These are phyloP conservation scores for Epinotia brunnichana DNA, from an alignment of 2,888 invertebrate species.

Conservation along the genomic window DNA sequence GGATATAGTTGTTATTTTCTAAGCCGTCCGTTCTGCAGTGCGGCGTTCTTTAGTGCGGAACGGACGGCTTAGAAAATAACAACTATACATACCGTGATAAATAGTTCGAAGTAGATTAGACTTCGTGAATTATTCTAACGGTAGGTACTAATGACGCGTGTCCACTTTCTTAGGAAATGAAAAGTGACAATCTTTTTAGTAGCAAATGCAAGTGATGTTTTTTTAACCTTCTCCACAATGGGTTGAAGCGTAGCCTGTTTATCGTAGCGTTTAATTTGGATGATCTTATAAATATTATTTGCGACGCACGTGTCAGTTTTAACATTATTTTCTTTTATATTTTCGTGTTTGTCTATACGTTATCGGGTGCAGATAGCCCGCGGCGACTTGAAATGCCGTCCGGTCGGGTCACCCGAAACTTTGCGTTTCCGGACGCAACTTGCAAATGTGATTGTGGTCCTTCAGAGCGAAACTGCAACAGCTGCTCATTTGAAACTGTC, in stretches of 20 bases:
- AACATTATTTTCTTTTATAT: constrained; percentile 2
- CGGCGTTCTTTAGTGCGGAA: too few species aligned
- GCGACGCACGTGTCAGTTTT: too few species aligned
- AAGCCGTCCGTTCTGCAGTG: too few species aligned
- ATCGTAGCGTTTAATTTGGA: too few species aligned
- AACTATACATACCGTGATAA: constrained; percentile 14
- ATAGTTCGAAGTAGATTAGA: neutral
- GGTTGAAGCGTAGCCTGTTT: too few species aligned
- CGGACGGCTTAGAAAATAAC: too few species aligned
- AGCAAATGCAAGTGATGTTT: too few species aligned
- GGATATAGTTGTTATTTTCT: too few species aligned
- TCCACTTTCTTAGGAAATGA: neutral
- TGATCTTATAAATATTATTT: too few species aligned
- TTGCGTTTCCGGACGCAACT: constrained; percentile 10
- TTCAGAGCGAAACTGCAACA: constrained; percentile 2
- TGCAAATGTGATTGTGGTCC: neutral
- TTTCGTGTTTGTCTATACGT: neutral
- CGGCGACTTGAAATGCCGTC: neutral
- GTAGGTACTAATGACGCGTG: neutral
- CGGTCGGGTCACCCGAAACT: neutral
- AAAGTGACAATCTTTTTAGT: too few species aligned
- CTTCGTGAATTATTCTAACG: neutral
- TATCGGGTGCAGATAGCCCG: neutral
- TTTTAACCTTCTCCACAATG: too few species aligned
- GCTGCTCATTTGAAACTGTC: constrained; percentile 1